phyloP scores from a whole-genome alignment of 2,113 vertebrate species.

The Uropsilus gracilis region DNA sequence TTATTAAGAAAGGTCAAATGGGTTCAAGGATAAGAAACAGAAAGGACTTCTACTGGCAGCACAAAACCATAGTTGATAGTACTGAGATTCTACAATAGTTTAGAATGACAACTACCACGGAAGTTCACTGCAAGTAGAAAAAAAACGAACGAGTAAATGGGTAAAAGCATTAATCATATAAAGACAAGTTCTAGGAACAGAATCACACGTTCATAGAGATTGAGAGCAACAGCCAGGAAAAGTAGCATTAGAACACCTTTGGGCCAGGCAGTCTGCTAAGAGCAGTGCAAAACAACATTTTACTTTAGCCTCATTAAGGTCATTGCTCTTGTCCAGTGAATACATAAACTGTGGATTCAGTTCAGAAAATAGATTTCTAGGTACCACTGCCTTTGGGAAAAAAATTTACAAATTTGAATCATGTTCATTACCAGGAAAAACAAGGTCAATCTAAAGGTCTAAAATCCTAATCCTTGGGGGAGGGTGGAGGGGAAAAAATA shows the following conservation, averaged over 20 bases:
- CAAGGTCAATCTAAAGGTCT: neutral
- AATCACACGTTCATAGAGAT: neutral
- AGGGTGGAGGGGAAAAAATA: too few relatives aligned
- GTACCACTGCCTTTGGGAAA: neutral
- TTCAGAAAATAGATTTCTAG: conserved; percentile 25
- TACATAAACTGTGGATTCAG: neutral
- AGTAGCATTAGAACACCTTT: neutral
- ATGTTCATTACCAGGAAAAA: neutral
- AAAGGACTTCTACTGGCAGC: neutral
- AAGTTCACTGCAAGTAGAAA: neutral
- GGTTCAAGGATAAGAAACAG: neutral
- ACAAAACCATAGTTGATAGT: neutral
- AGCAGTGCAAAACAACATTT: neutral
- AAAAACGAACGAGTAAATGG: too few relatives aligned
- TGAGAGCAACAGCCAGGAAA: neutral
- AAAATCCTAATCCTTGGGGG: neutral
- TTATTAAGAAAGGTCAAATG: neutral
- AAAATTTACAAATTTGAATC: neutral
- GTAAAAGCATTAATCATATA: neutral
- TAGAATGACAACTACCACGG: neutral
- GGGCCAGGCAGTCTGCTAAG: neutral
- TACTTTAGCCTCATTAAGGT: neutral
- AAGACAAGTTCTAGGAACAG: neutral
- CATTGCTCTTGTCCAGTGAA: neutral
- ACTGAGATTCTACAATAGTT: neutral